Evolutionary conservation across 2,888 invertebrate genomes (phyloP).

Genomic region (Amitus sp.): DNA sequence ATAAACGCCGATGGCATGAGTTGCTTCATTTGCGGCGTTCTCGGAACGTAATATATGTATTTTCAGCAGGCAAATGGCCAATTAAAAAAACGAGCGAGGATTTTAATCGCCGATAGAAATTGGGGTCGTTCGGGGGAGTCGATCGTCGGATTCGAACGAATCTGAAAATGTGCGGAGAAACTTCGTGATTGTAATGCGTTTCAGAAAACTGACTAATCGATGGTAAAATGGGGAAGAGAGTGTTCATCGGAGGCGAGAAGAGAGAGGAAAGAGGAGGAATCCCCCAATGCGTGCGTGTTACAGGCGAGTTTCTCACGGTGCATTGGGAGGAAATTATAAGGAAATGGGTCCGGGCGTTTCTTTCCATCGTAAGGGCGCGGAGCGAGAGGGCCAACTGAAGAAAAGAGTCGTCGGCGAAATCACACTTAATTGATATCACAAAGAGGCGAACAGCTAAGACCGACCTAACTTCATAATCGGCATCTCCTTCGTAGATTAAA

Average conservation of each 20-base stretch:
- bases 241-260: conserved; percentile 38
- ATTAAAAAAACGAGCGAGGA: too few relatives aligned
- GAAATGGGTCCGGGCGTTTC: conserved; percentile 40
- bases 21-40: too few relatives aligned
- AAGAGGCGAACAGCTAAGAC: too few relatives aligned
- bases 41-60: too few relatives aligned
- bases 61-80: too few relatives aligned
- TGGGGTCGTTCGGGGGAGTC: not conserved
- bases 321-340: conserved; percentile 52
- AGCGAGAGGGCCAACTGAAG: conserved; percentile 8
- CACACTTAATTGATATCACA: conserved; percentile 62
- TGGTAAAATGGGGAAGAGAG: conserved; percentile 35
- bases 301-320: conserved; percentile 62
- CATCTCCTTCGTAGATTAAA: conserved; percentile 55
- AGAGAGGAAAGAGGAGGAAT: conserved; percentile 27
- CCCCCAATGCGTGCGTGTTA: conserved; percentile 48
- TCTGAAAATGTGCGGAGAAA: conserved; percentile 22
- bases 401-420: conserved; percentile 44
- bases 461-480: conserved; percentile 58
- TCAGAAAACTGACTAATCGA: conserved; percentile 39
- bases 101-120: too few relatives aligned
- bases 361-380: conserved; percentile 30
- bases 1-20: too few relatives aligned
- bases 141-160: not conserved
- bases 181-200: conserved; percentile 37